phyloP scores from a whole-genome alignment of 2,888 invertebrate genomes.

The Diadegma fenestrale region DNA sequence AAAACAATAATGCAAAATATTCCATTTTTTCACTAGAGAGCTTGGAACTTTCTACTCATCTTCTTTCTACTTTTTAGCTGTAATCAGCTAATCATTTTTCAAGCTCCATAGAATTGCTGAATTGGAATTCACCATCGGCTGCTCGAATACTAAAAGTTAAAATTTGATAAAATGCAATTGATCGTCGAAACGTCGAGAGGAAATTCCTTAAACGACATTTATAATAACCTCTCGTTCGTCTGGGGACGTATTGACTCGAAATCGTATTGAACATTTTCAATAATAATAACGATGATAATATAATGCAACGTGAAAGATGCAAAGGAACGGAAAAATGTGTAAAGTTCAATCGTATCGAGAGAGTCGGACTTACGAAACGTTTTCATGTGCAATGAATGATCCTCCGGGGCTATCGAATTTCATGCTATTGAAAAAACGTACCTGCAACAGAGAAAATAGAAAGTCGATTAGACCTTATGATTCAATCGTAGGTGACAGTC shows the following conservation, averaged over 20 bases:
- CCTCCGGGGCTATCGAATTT: conserved; percentile 2
- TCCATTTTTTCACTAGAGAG: not conserved
- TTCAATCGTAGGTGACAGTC: not conserved
- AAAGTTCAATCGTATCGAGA: not conserved
- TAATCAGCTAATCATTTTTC: not conserved
- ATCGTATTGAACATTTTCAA: not conserved
- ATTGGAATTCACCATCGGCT: too few relatives aligned
- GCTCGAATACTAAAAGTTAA: not conserved
- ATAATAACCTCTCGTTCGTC: not conserved
- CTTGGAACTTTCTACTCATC: not conserved
- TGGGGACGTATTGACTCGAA: too few relatives aligned
- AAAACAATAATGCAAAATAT: not conserved
- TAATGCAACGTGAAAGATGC: not conserved
- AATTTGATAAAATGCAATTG: not conserved
- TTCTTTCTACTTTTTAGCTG: too few relatives aligned
- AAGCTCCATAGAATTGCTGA: not conserved
- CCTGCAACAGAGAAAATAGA: conserved; percentile 60
- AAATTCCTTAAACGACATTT: not conserved
- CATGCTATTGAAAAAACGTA: conserved; percentile 31
- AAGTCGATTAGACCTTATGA: conserved; percentile 35
- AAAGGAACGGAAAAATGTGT: not conserved
- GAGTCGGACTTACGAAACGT: conserved; percentile 29
- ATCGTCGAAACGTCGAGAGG: not conserved
- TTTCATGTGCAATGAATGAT: not conserved
- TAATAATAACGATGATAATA: not conserved